Base-by-base conservation (phyloP, 2,888 invertebrate genomes). In the Entomobrya proxima region DNA sequence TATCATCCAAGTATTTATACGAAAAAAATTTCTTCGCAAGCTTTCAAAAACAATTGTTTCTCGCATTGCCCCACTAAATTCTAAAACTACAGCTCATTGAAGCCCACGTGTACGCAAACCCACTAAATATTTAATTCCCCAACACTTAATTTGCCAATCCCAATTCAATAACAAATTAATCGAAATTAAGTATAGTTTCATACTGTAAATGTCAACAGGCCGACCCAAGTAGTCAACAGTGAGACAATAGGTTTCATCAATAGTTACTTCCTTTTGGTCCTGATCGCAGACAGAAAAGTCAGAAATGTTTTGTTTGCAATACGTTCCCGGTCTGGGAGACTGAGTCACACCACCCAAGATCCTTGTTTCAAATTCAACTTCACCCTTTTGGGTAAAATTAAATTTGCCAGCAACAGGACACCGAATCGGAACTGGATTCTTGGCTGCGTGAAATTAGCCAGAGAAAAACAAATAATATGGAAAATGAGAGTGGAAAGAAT, bases 361-460 rank as follows among this genome's bases (percentile, higher is more conserved):
- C 92, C 98, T 94, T 0, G 98, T 98, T 92, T 95, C 96, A 91
- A 98, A 98, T 40, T 93, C 94, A 40, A 96, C 95, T 89, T 98
- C 97, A n/a, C 98, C 98, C 90, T 93, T 94, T 92, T 99, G 98
- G 0, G 95, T 95, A 91, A 99, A 99, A 92, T 95, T 96, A 91
- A 97, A 99, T 92, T 98, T 98, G 1, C 99, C 99, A 55, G 98
- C 98, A 0, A 99, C 95, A 0, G 98, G 98, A 92, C 98, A 99
- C 58, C 97, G 94, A 5, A 99, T 96, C 0, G 98, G 96, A 0
- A 96, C 95, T 0, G 98, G 98, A 92, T 96, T 95, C 91, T 95
- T 96, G n/a, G 96, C 95, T 93, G 89, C 77, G 91, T 89, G 75
- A 35, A 75, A 58, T 27, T 74, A 50, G 30, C 1, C n/a, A 55